Conservation (phyloP, 2,113 vertebrate genomes). For the Craseonycteris thonglongyai region DNA sequence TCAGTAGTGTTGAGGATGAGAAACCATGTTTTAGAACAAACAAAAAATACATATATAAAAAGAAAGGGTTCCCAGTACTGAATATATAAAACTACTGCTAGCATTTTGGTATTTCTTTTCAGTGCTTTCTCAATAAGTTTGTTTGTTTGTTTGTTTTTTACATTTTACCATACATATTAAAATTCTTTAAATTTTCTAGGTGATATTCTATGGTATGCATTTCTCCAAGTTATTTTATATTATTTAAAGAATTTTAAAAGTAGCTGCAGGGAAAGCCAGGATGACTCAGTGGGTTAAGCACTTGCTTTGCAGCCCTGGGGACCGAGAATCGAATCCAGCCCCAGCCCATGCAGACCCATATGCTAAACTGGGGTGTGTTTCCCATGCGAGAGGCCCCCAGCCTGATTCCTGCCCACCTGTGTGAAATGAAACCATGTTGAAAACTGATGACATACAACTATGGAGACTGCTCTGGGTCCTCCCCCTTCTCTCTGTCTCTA, state of each 20-base stretch:
- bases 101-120: not conserved
- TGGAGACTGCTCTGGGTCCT: too few relatives aligned
- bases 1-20: not conserved
- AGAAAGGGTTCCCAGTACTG: not conserved
- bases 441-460: too few relatives aligned
- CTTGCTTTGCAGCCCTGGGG: too few relatives aligned
- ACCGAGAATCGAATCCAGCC: too few relatives aligned
- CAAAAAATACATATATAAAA: not conserved
- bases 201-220: not conserved
- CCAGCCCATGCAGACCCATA: too few relatives aligned
- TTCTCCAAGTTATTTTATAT: slow-evolving; percentile 7
- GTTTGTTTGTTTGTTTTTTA: not conserved
- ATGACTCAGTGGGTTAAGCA: too few relatives aligned
- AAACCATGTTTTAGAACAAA: not conserved
- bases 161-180: not conserved
- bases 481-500: too few relatives aligned
- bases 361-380: too few relatives aligned
- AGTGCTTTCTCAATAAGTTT: not conserved
- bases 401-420: too few relatives aligned
- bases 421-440: too few relatives aligned
- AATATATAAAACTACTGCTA: not conserved
- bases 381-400: too few relatives aligned
- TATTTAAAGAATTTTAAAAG: not conserved
- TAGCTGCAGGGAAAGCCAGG: too few relatives aligned
- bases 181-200: not conserved